Evolutionary conservation across 2,888 invertebrate genomes (phyloP).

Genomic region (Dione juno): DNA sequence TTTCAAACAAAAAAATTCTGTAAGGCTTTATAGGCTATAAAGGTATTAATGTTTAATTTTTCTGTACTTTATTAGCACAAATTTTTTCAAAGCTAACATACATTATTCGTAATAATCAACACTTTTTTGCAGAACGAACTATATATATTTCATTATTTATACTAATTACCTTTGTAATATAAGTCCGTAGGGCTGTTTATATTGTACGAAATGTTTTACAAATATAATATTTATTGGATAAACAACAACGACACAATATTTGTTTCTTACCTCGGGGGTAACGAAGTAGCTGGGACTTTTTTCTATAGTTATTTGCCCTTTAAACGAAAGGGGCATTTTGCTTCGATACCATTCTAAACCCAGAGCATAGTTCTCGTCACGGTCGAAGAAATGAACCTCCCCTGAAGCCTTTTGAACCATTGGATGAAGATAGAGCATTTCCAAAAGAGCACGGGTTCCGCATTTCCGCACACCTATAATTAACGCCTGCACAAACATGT

Average conservation of each 20-base stretch:
- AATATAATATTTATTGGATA: constrained; percentile 31
- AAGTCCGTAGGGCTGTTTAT: constrained; percentile 28
- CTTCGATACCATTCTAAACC: constrained; percentile 98
- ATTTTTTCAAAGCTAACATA: constrained; percentile 34
- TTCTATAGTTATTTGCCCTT: constrained; percentile 97
- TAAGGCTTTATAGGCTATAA: too few relatives aligned
- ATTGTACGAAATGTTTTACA: constrained; percentile 18
- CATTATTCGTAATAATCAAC: constrained; percentile 41
- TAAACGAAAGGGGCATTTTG: constrained; percentile 96
- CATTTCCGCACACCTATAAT: constrained; percentile 98
- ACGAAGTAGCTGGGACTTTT: constrained; percentile 99
- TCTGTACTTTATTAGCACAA: constrained; percentile 30
- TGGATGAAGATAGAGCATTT: constrained; percentile 97
- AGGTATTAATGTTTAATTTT: constrained; percentile 35
- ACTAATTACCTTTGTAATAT: constrained; percentile 30
- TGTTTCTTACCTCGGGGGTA: constrained; percentile 90
- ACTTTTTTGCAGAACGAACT: constrained; percentile 24
- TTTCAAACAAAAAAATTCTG: constrained; percentile 24
- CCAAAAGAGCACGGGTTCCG: constrained; percentile 97
- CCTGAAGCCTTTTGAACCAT: constrained; percentile 96
- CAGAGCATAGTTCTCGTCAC: constrained; percentile 94
- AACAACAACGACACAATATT: constrained; percentile 32
- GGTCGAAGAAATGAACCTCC: constrained; percentile 98
- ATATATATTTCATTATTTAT: constrained; percentile 33
- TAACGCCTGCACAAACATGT: constrained; percentile 84